Conservation (phyloP, 2,888 invertebrate species). For the Spicauda simplicius region DNA sequence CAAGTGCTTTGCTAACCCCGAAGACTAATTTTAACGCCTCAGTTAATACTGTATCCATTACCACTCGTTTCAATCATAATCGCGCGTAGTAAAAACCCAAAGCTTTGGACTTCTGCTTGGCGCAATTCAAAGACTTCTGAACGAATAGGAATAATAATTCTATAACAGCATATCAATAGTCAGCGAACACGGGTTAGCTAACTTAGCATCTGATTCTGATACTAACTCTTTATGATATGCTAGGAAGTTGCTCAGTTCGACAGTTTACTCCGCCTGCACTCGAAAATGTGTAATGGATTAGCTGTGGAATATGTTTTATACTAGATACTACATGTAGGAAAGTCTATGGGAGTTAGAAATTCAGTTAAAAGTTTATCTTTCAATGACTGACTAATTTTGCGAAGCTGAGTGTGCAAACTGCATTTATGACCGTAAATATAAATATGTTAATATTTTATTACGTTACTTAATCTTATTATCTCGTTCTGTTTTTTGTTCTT, state of each 20-base stretch:
- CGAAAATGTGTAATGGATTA: slow-evolving; percentile 7
- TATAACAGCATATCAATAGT: not conserved
- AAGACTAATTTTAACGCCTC: too few species aligned
- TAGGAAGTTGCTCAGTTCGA: slow-evolving; percentile 23
- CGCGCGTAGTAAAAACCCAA: too few species aligned
- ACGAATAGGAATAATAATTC: not conserved
- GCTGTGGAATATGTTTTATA: not conserved
- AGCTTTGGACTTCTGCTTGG: too few species aligned
- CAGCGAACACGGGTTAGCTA: slow-evolving; percentile 8
- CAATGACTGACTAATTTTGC: not conserved
- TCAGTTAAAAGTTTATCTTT: not conserved
- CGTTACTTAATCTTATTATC: too few species aligned
- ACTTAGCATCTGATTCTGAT: slow-evolving; percentile 28
- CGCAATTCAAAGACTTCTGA: too few species aligned
- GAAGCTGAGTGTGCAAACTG: too few species aligned
- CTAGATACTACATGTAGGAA: not conserved
- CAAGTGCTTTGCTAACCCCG: too few species aligned
- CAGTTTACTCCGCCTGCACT: slow-evolving; percentile 23
- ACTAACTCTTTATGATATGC: slow-evolving; percentile 21
- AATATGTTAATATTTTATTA: too few species aligned
- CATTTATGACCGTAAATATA: too few species aligned
- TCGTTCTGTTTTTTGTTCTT: too few species aligned
- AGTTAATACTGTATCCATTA: too few species aligned
- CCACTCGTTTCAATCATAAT: too few species aligned
- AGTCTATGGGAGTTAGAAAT: not conserved